Base-by-base conservation (phyloP, 2,113 vertebrate genomes). In the Phodopus roborovskii region DNA sequence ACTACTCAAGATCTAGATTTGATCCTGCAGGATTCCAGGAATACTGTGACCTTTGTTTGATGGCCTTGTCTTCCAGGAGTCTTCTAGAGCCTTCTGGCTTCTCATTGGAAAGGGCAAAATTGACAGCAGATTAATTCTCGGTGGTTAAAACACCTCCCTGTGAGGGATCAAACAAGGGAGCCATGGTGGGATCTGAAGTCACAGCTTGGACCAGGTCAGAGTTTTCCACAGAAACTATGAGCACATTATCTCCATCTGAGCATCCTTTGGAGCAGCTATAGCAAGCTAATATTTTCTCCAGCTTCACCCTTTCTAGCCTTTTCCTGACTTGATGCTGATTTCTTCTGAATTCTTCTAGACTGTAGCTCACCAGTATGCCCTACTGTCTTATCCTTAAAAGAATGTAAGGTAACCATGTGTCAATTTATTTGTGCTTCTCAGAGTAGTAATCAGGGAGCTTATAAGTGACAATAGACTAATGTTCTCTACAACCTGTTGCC, bases 11-110 rank as follows among this genome's bases (percentile, higher is more conserved):
- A 45, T 78, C 71, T 71, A 85, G n/a, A 28, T 7, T n/a, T 26
- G 45, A 86, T 48, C 24, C 62, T 68, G 30, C 58, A 70, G 87
- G 77, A 90, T 70, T 77, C 64, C 45, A 86, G 75, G 89, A 89
- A 62, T 53, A 74, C 3, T 1, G 36, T 30, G 71, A 53, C 26
- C 82, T 42, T 3, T 64, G 45, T 73, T 68, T 16, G 42, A 20
- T 66, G 81, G 5, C 33, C 15, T 62, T 45, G 22, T 66, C 42
- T 68, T 66, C 53, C 15, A 45, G 0, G 33, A 68, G 5, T 45
- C 94, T 93, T 64, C 56, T 91, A 94, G n/a, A 74, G 50, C 90
- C 12, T 66, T 22, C 45, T 87, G 70, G 53, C 28, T 60, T 94
- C 62, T 48, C n/a, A 22, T 17, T 16, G 64, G 48, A 58, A 91